Base-by-base conservation (phyloP, 2,113 vertebrate genomes). In the Sprattus sprattus region DNA sequence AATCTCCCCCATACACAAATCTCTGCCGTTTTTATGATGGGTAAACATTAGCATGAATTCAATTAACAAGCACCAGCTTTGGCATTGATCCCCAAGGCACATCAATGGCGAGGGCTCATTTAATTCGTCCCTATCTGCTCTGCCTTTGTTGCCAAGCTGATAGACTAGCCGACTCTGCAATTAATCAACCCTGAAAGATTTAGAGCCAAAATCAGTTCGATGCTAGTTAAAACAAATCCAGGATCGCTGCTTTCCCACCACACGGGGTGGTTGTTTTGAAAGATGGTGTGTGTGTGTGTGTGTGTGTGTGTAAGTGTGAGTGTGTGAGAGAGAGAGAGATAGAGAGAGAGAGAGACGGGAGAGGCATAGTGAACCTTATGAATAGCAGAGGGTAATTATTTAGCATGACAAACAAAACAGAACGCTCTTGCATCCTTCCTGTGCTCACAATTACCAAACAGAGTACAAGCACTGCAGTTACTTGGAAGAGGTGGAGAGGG, bases 31-130 rank as follows among this genome's bases (percentile, higher is more conserved):
- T 93, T 95, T 94, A 93, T 93, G 89, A 92, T 93, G 91, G 92
- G 92, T 93, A 95, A 94, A 94, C 92, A 94, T 93, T 92, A 93
- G 92, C 91, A 91, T 50, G 87, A 92, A 93, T 93, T 94, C 91
- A 94, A 95, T 95, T 93, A 95, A 91, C 89, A 91, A 90, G 92
- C 90, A n/a, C 90, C 84, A 83, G 85, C 89, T 84, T 91, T 90
- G 18, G 25, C 92, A 93, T 93, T 93, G 93, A 93, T 95, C 93
- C 91, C 60, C 89, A 88, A 89, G 91, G 92, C 93, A 92, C 92
- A 93, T 92, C 90, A 91, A 91, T 93, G 90, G 90, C 91, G 87
- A 89, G 89, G 88, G 89, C 92, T 91, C 92, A 90, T 95, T 93
- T 94, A 94, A 94, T 95, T 93, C 91, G 89, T 90, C 90, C 91